Base-by-base conservation (phyloP, 2,113 vertebrate species). In the Psephotus haematonotus region DNA sequence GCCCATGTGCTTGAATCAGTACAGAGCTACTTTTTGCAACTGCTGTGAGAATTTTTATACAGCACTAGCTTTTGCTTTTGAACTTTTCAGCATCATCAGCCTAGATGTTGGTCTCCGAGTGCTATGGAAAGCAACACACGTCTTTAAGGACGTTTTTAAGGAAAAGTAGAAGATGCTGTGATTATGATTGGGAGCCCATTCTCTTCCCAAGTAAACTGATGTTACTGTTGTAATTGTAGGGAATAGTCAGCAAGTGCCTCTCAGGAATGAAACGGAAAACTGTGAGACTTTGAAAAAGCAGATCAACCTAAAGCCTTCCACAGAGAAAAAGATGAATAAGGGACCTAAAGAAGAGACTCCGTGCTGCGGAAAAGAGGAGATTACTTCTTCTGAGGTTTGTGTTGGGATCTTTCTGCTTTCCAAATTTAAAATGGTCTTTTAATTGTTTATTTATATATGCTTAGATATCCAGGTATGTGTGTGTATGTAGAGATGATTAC, bases 251-350 rank as follows among this genome's bases (percentile, higher is more conserved):
- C 97, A 98, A 96, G 96, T 98, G 97, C 96, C 98, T 97, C 90
- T 97, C 92, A 97, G 97, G 97, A 97, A 87, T 89, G 97, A 98
- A 97, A 94, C 49, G 81, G 97, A 98, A 92, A 97, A 65, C 88
- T 97, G 93, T 90, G 98, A 98, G 90, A 93, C 92, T 84, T 95
- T 97, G 75, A 98, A 96, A 97, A 98, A 98, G 75, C 95, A 97
- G 71, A 77, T 90, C 75, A 96, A 97, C 37, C 25, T 94, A 79
- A 98, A 97, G 68, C 80, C 97, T 93, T 96, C 97, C 53, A 94
- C 76, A 17, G 97, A 98, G 83, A 98, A 98, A 97, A 97, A 95
- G 89, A 90, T 91, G 44, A 98, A 92, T 86, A 97, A 91, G 87
- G 93, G 83, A 19, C 52, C 94, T 78, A 98, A 97, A 95, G 98